Conservation (phyloP, 2,888 invertebrate genomes). For the Nemotelus pantherinus region DNA sequence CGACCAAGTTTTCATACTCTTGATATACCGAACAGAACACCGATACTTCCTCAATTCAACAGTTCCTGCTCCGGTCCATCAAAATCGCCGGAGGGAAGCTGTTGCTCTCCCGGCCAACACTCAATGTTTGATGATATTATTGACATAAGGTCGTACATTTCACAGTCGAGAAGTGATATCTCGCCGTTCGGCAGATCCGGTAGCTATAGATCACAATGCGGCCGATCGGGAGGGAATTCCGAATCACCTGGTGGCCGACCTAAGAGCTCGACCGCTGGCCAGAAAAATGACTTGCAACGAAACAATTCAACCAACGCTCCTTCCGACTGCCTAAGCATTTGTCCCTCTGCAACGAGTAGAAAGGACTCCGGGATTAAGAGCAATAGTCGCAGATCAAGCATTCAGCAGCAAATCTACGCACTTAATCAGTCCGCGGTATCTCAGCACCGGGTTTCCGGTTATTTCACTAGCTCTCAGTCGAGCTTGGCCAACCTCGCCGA, state of each 20-base stretch:
- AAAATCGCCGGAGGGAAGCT: constrained; percentile 57
- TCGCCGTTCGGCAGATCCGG: constrained; percentile 76
- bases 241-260: constrained; percentile 65
- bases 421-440: constrained; percentile 77
- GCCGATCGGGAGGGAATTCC: constrained; percentile 69
- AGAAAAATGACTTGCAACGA: constrained; percentile 43
- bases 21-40: constrained; percentile 63
- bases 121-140: constrained; percentile 73
- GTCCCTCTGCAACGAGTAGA: constrained; percentile 81
- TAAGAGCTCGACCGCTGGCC: constrained; percentile 62
- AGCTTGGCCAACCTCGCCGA: constrained; percentile 66
- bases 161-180: constrained; percentile 78
- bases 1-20: constrained; percentile 62
- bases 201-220: constrained; percentile 76
- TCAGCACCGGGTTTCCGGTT: constrained; percentile 85
- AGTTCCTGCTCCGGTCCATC: constrained; percentile 49
- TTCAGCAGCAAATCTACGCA: constrained; percentile 80
- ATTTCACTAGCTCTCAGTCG: constrained; percentile 87
- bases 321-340: constrained; percentile 77
- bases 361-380: constrained; percentile 90
- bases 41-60: constrained; percentile 47
- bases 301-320: constrained; percentile 61
- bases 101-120: constrained; percentile 66
- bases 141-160: constrained; percentile 77
- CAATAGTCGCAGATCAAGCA: constrained; percentile 85